Evolutionary conservation across 2,113 vertebrate species (phyloP), one percentile per base, ranked within the genome.

Genomic region (Pangasianodon hypophthalmus): DNA sequence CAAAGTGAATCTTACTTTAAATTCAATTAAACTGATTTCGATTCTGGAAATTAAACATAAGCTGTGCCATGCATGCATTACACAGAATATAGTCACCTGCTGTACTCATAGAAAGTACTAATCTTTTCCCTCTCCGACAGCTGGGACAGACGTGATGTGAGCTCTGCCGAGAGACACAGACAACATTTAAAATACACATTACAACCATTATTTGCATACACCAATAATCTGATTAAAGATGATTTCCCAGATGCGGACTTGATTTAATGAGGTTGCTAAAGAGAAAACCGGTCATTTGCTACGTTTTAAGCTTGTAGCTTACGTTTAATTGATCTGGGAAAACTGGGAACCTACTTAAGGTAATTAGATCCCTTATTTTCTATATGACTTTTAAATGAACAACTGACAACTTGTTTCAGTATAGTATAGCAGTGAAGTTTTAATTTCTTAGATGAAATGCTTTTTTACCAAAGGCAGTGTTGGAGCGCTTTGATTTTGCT

Each of bases 381-480:
- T 14, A 80, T 9, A 81, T 54, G 79, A 19, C 48, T 29, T 50
- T 80, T 13, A 79, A 79, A 29, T 48, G 24, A 48, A 48, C 10
- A 48, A 26, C 16, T n/a, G 48, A 52, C 77, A 81, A 81, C 52
- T 52, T n/a, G 21, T 48, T 24, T 10, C 41, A 77, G 37, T 24
- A 79, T 10, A 14, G 4, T 26, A 7, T 50, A 69, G 11, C 13
- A 4, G 26, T 11, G n/a, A n/a, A 67, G 62, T 67, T 29, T n/a
- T n/a, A 29, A 13, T 67, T 67, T 67, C 58, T 24, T 60, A 19
- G 24, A 75, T 10, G 18, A 41, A 44, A 75, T 75, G 7, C 8
- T 80, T 50, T 50, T 37, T 80, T 80, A 95, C 95, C 94, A 71
- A 90, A 91, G 69, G 29, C 87, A 6, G 93, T 94, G 58, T 90